Evolutionary conservation across 1,140 invertebrate species (phyloP).

Genomic region (Lysiphlebus fabarum): DNA sequence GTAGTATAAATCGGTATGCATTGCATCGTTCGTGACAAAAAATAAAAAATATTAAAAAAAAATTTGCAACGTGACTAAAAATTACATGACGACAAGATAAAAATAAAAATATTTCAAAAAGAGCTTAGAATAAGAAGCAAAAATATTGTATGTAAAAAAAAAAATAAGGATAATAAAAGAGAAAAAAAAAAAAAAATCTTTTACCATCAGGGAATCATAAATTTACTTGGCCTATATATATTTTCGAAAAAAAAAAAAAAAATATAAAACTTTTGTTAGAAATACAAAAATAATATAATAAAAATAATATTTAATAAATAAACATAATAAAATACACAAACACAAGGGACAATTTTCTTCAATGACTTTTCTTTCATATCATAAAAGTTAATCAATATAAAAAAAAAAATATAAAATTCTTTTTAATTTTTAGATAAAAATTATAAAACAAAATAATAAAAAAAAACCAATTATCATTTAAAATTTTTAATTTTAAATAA

Average conservation of each 20-base stretch:
- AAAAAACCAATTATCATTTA: too few relatives aligned
- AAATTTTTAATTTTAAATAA: too few relatives aligned
- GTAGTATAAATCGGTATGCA: constrained; percentile 24
- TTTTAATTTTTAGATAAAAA: too few relatives aligned
- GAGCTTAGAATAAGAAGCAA: too few relatives aligned
- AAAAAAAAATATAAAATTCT: too few relatives aligned
- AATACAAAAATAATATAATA: neutral
- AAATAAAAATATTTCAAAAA: too few relatives aligned
- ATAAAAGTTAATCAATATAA: constrained; percentile 12
- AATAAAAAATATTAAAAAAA: too few relatives aligned
- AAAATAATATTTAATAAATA: neutral
- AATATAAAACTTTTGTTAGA: neutral
- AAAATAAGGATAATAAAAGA: neutral
- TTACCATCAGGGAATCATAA: constrained; percentile 33
- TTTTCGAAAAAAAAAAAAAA: constrained; percentile 4
- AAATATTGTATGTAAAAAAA: neutral
- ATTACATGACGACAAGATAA: too few relatives aligned
- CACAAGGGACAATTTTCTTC: neutral
- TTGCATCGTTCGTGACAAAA: constrained; percentile 15
- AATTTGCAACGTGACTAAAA: too few relatives aligned
- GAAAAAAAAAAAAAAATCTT: neutral
- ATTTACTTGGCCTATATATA: constrained; percentile 20
- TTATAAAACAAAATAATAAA: too few relatives aligned
- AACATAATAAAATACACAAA: neutral
- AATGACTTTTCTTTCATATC: constrained; percentile 6